phyloP scores from a whole-genome alignment of 2,797 vertebrate species.

The Dromococcyx pavoninus region DNA sequence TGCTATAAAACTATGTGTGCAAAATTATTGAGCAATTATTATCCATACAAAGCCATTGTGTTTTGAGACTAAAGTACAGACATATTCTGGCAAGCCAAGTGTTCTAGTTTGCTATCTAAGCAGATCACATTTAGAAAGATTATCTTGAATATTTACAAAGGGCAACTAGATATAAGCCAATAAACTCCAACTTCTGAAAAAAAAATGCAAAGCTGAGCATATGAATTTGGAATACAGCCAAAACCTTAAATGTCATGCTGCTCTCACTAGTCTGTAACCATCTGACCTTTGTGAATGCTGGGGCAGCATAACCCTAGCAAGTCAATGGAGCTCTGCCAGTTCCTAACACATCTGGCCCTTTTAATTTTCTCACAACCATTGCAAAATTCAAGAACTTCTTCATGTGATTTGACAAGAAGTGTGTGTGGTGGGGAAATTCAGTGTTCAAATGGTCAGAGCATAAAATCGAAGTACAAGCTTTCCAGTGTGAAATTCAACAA shows the following conservation, averaged over 20 bases:
- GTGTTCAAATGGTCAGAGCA: background rate
- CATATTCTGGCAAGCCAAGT: background rate
- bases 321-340: conserved; percentile 21
- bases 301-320: background rate
- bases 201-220: background rate
- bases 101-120: background rate
- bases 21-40: background rate
- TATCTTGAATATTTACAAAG: conserved; percentile 1
- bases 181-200: background rate
- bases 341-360: background rate
- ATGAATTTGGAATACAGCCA: background rate
- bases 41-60: background rate
- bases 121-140: background rate
- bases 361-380: background rate
- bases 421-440: background rate
- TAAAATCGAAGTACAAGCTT: background rate
- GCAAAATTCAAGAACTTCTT: background rate
- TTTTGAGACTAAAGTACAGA: background rate
- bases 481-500: background rate
- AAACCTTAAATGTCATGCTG: background rate
- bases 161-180: background rate
- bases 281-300: background rate
- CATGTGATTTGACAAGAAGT: background rate
- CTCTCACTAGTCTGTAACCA: background rate
- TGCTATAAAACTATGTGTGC: background rate